Evolutionary conservation across 2,113 vertebrate species (phyloP), one percentile per base, ranked within the genome.

Genomic region (Aspiorhynchus laticeps): DNA sequence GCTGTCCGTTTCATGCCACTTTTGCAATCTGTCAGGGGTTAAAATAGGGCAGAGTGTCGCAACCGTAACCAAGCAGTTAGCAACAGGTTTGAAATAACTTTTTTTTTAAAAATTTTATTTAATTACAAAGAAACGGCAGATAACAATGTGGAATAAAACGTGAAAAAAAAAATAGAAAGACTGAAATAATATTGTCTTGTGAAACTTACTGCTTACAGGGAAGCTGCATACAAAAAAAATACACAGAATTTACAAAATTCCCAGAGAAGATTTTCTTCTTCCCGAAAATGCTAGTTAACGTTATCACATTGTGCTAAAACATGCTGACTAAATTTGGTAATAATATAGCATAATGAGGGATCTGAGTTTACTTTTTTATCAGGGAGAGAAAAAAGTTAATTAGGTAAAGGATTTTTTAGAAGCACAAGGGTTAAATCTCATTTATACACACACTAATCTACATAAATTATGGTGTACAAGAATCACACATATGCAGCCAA

Each of bases 1-100:
- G 41, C 38, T 75, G 38, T 75, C 38, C 24, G 5, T 75, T 75
- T 75, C 73, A 75, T 75, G 73, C 24, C 24, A 46, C 24, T 75
- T 75, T 75, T 46, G 38, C 41, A 46, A 43, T 75, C 73, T 75
- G 24, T 43, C 41, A 26, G 41, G 38, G 73, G 36, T 75, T n/a
- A 75, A 75, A 75, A 43, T 24, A 43, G 24, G n/a, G 24, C 38
- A 43, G 21, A 21, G 24, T 75, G 41, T 75, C 41, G 21, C 38
- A 75, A 75, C 43, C 12, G n/a, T 26, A 15, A 12, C 41, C 73
- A 26, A 75, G 38, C 38, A 3, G 6, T 26, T 75, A 41, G 36
- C 36, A 38, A 73, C 21, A 10, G 11, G 4, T 73, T 11, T 38
- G 19, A 43, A 43, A 43, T 43, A 43, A 38, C 38, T 38, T 7